Evolutionary conservation across 2,797 vertebrate genomes (phyloP), one percentile per base, ranked within the genome.

Genomic region (Craterocephalus amniculus): DNA sequence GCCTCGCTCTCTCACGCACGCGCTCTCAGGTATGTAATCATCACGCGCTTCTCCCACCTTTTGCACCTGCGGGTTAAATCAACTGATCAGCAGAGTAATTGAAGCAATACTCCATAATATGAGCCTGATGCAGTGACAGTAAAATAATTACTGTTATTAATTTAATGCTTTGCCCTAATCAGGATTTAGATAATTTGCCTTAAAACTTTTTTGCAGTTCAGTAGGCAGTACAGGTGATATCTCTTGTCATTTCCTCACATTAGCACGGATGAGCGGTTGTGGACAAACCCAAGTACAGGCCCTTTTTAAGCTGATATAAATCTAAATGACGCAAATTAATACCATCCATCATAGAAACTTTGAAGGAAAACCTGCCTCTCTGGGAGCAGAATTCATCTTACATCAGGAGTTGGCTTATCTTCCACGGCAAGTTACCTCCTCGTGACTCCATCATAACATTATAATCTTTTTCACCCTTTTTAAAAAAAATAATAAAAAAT

Each of bases 71-170:
- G 1, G 76, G 83, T 86, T 85, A 83, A 83, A 84, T 34, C 75
- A 76, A 58, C 63, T 84, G 84, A 83, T 88, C 84, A 77, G 52
- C 70, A 2, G 70, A 67, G 75, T 81, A 79, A 86, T 70, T 76
- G 83, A 77, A 86, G 79, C 71, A 67, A 60, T 63, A 72, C 66
- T 76, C 66, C 64, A 83, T 83, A 77, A 89, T 78, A 26, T 63
- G 74, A 75, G 71, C 38, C 62, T 57, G 76, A 64, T 22, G 73
- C 20, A 26, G 55, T 26, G 67, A 81, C 65, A 76, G 67, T 69
- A 18, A 63, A 52, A 76, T 67, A 81, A 85, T 82, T 69, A 86
- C 80, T 68, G 54, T 72, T 76, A 79, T 83, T 78, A 34, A 75
- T 81, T 81, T 67, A 59, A 75, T 72, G 65, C 58, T 75, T 62